Base-by-base conservation (phyloP, 2,113 vertebrate species). In the Prionailurus viverrinus region DNA sequence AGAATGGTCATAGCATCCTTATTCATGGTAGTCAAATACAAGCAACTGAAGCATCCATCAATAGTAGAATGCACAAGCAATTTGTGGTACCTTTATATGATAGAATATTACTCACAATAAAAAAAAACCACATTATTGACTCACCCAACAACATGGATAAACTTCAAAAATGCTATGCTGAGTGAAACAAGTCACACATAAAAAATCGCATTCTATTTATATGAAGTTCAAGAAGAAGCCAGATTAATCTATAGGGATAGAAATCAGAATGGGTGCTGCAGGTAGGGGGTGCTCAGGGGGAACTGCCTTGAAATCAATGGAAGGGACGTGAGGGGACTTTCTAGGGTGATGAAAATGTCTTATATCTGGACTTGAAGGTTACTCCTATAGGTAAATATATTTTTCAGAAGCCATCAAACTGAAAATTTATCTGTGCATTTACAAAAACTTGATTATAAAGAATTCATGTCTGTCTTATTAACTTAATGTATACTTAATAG, bases 401-500 rank as follows among this genome's bases (percentile, higher is more conserved):
- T 68, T 55, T 2, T 89, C 65, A 93, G 14, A 89, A 92, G 1
- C 39, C 36, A 36, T 23, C 80, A 84, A 89, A 41, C 23, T 65
- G 27, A 41, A 86, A 81, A 65, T 1, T 25, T 74, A 55, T n/a
- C 65, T 53, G 12, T 25, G 4, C 25, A 21, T 61, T 86, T 73
- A 27, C 5, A 79, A 95, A 96, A 90, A 36, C 14, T 68, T 88
- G 33, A 66, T 68, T 39, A 86, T 23, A 45, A 86, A 82, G 15
- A 90, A 92, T 45, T 73, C 27, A 63, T 51, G 39, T 76, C 4
- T 91, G 27, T 81, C 69, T 85, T 63, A 45, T 51, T 87, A 94
- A 90, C 29, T 18, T 53, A 31, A 41, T 78, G 31, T 39, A 51
- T n/a, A 25, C 29, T 69, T 55, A 69, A 23, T 51, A 55, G 25